Conservation (phyloP, 2,888 invertebrate genomes). For the Lepeophtheirus nordmannii region DNA sequence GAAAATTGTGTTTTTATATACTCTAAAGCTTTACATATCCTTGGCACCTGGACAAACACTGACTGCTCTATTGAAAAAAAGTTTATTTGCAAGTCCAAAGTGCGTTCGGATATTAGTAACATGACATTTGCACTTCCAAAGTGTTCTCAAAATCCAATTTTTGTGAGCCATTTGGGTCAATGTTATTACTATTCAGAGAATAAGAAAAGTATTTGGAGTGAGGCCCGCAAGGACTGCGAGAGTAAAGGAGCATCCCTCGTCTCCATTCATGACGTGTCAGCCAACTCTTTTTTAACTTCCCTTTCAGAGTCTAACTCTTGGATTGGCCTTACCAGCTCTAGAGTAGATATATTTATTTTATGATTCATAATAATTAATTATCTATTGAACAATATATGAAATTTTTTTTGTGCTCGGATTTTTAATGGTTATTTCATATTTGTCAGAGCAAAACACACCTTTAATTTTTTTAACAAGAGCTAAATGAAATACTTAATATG, state of each 20-base stretch:
- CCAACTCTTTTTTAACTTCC: neutral
- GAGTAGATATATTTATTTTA: neutral
- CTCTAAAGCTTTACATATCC: too few species aligned
- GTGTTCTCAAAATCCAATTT: neutral
- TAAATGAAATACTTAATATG: too few species aligned
- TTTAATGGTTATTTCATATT: too few species aligned
- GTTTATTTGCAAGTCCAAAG: neutral
- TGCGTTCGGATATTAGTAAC: neutral
- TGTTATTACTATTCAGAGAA: too few species aligned
- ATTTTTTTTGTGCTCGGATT: too few species aligned
- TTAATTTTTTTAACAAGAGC: too few species aligned
- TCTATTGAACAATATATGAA: too few species aligned
- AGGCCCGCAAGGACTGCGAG: neutral
- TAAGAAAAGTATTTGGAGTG: neutral
- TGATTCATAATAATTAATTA: too few species aligned
- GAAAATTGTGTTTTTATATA: neutral
- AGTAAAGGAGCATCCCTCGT: neutral
- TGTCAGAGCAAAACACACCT: too few species aligned
- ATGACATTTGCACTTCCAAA: too few species aligned
- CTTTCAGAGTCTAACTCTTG: neutral
- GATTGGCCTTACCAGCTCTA: neutral
- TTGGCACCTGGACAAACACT: neutral
- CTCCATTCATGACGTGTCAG: neutral
- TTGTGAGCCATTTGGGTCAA: neutral
- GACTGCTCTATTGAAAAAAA: neutral